Conservation (phyloP, 2,888 invertebrate species). For the Alviniconcha strummeri region DNA sequence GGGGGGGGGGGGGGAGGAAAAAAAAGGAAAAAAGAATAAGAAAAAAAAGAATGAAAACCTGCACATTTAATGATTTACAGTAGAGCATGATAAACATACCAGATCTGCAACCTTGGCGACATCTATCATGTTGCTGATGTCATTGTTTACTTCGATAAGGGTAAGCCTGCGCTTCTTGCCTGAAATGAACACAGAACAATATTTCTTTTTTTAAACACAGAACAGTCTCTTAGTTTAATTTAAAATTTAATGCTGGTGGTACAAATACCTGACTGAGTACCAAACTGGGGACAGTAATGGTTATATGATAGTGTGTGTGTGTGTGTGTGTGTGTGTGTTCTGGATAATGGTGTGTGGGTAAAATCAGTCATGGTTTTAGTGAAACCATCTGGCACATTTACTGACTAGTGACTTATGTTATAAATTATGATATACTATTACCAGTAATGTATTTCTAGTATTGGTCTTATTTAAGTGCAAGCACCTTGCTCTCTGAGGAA, state of each 20-base stretch:
- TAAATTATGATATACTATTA: background rate
- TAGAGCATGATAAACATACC: constrained; percentile 76
- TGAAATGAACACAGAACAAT: constrained; percentile 47
- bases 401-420: background rate
- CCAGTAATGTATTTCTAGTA: no score
- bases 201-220: no score
- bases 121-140: constrained; percentile 99
- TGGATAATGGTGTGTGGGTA: background rate
- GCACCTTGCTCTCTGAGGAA: no score
- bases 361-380: background rate
- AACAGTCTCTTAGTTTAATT: no score
- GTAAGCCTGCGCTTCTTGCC: constrained; percentile 95
- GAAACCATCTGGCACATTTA: background rate
- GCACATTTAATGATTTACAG: background rate
- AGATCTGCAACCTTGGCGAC: constrained; percentile 98
- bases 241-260: no score
- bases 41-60: background rate
- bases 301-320: background rate
- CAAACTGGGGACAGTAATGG: no score
- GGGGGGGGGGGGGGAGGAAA: no score
- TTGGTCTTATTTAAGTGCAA: no score
- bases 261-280: no score
- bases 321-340: background rate
- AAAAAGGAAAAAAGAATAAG: background rate
- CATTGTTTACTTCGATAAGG: constrained; percentile 97